A percentile compares a stretch with the other conserved stretches of the same genome.
These are phyloP conservation scores for Lethenteron reissneri DNA, from an alignment of 2,113 vertebrate species.

Conservation along the genomic window DNA sequence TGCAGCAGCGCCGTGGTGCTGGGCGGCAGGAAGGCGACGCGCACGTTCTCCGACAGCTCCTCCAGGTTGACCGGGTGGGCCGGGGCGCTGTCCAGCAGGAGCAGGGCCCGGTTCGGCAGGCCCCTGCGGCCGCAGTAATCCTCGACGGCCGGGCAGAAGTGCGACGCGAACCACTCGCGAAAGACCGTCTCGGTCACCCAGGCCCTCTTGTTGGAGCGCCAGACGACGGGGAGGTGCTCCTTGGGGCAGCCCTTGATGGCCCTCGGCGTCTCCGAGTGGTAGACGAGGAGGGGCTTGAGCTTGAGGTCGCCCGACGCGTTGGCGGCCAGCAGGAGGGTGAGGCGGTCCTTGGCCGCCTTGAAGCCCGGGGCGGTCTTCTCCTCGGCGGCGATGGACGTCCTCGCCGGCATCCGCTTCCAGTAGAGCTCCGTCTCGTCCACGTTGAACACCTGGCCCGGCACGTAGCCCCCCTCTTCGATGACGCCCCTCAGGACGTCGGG, in stretches of 20 bases:
- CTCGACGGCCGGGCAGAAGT: not conserved
- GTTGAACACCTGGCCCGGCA: constrained; percentile 7
- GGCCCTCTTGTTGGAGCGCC: not conserved
- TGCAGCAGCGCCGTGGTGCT: constrained; percentile 9
- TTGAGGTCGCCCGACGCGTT: not conserved
- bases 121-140: not conserved
- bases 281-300: not conserved
- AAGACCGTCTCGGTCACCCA: not conserved
- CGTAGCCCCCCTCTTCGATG: constrained; percentile 3
- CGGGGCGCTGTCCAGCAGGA: not conserved
- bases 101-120: not conserved
- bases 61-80: not conserved
- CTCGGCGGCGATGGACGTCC: not conserved
- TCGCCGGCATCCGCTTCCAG: not conserved
- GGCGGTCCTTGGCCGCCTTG: not conserved
- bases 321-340: not conserved
- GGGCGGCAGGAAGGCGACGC: constrained; percentile 7
- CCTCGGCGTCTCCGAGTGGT: constrained; percentile 5
- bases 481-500: constrained; percentile 6
- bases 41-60: not conserved
- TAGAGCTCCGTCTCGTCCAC: constrained; percentile 8
- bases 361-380: not conserved
- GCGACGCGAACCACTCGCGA: not conserved
- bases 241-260: constrained; percentile 8
- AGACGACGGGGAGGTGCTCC: not conserved